phyloP scores from a whole-genome alignment of 2,888 invertebrate genomes.

The Pheosia tremula region DNA sequence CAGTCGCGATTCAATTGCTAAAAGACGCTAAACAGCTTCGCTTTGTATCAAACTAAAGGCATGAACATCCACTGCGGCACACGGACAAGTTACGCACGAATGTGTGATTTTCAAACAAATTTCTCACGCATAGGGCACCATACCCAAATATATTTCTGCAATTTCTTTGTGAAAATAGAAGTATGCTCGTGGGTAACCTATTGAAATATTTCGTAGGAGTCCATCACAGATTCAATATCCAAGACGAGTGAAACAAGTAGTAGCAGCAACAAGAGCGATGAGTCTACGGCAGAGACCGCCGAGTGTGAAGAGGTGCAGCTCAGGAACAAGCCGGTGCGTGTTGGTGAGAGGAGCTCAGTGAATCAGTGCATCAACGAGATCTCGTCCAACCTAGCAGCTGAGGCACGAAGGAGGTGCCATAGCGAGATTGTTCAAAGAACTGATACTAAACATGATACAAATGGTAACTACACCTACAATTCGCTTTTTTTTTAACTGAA shows the following conservation, averaged over 20 bases:
- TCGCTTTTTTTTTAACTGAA: too few relatives aligned
- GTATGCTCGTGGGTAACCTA: background rate
- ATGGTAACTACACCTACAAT: constrained; percentile 48
- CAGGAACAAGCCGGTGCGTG: constrained; percentile 63
- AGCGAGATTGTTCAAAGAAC: constrained; percentile 78
- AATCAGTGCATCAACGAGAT: constrained; percentile 90
- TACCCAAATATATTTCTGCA: too few relatives aligned
- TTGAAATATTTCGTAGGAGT: constrained; percentile 50
- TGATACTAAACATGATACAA: constrained; percentile 69
- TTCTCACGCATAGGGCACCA: too few relatives aligned
- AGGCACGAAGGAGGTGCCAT: constrained; percentile 75
- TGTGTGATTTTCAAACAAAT: too few relatives aligned
- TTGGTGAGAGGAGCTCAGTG: constrained; percentile 78
- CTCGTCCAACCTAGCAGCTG: constrained; percentile 81
- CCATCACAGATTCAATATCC: constrained; percentile 69
- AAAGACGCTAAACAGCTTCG: too few relatives aligned
- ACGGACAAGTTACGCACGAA: too few relatives aligned
- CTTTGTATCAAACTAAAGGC: too few relatives aligned
- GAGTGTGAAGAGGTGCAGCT: constrained; percentile 74
- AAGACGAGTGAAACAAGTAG: constrained; percentile 71
- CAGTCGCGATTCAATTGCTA: too few relatives aligned
- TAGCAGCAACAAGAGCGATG: constrained; percentile 65
- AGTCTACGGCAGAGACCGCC: constrained; percentile 57
- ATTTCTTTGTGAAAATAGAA: too few relatives aligned
- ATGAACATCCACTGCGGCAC: too few relatives aligned